A percentile compares a stretch with the other conserved stretches of the same genome.
Conservation (phyloP, 2,113 vertebrate species). For the Colius striatus region DNA sequence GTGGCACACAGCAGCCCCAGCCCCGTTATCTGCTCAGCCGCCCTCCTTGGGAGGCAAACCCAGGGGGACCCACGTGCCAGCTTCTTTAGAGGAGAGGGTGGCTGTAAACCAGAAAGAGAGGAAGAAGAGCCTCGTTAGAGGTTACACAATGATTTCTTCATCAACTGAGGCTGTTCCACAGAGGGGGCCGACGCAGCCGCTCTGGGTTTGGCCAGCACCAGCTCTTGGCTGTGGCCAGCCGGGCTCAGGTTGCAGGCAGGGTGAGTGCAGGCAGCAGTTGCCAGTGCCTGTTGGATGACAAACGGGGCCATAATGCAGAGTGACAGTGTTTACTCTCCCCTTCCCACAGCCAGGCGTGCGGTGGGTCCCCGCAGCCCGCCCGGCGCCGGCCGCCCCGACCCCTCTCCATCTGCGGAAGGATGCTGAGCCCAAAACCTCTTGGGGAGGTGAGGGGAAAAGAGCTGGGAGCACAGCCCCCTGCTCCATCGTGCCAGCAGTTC, state of each 20-base stretch:
- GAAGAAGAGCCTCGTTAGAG: background rate
- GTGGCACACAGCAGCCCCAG: background rate
- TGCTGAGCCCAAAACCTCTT: background rate
- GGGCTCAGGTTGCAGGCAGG: background rate
- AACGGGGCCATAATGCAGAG: background rate
- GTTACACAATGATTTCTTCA: conserved; percentile 44
- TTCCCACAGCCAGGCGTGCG: fast-evolving
- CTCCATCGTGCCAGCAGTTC: fast-evolving
- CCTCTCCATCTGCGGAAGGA: fast-evolving
- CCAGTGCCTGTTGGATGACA: background rate
- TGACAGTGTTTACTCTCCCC: background rate
- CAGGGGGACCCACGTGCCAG: background rate
- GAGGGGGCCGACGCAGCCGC: background rate
- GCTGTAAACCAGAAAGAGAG: background rate
- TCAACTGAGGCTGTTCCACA: conserved; percentile 7
- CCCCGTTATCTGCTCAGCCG: background rate
- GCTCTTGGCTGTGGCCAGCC: background rate
- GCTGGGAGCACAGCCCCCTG: background rate
- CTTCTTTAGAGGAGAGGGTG: background rate
- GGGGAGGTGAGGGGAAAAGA: background rate
- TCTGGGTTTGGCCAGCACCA: background rate
- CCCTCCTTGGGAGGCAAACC: background rate
- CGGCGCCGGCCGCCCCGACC: background rate
- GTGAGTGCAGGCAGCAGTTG: background rate
- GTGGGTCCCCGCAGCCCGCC: background rate